phyloP scores from a whole-genome alignment of 2,888 invertebrate species.

The Ophonus ardosiacus region DNA sequence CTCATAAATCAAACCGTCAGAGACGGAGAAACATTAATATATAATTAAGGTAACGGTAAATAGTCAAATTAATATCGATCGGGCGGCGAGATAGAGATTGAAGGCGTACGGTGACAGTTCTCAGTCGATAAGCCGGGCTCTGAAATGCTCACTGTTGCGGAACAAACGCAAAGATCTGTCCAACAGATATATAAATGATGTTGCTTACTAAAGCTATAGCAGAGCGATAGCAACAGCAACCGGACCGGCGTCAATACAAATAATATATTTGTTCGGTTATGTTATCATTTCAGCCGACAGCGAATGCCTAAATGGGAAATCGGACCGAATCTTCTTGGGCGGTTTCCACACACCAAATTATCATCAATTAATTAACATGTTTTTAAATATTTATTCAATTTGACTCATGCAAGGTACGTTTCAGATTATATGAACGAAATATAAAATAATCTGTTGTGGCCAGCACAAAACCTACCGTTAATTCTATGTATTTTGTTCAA shows the following conservation, averaged over 20 bases:
- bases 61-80: constrained; percentile 59
- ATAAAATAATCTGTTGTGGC: too few species aligned
- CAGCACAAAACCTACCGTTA: too few species aligned
- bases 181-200: constrained; percentile 49
- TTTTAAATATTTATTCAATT: background rate
- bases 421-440: background rate
- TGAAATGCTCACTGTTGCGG: constrained; percentile 56
- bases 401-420: background rate
- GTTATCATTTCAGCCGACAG: constrained; percentile 49
- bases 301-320: constrained; percentile 30
- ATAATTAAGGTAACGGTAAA: constrained; percentile 60
- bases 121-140: constrained; percentile 54
- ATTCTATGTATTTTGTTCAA: too few species aligned
- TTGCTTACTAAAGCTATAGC: background rate
- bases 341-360: background rate
- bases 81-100: constrained; percentile 44
- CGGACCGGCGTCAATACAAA: constrained; percentile 44
- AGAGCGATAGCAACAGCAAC: background rate
- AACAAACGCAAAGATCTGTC: constrained; percentile 53
- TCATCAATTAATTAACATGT: background rate
- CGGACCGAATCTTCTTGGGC: background rate
- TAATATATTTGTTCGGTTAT: constrained; percentile 48
- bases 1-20: constrained; percentile 43
- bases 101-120: constrained; percentile 62
- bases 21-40: constrained; percentile 41